Evolutionary conservation across 2,888 invertebrate genomes (phyloP), one percentile per base, ranked within the genome.

Genomic region (Neoaliturus tenellus): DNA sequence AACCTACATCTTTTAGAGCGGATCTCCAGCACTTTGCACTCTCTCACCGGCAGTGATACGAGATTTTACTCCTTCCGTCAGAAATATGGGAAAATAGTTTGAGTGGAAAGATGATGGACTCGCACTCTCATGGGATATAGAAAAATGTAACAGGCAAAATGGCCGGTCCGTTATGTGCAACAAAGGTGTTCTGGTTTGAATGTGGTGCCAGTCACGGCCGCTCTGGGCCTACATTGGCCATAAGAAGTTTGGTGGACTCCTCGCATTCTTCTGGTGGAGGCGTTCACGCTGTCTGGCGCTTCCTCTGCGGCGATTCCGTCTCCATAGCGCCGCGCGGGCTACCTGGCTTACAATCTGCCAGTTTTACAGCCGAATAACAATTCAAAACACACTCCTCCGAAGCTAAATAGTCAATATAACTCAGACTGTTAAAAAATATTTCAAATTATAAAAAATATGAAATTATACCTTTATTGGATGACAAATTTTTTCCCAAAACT

Each of bases 141-240:
- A 39, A 39, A 39, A 39, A 51, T 39, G 44, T 62, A 62, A 62
- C 31, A 25, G 62, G 10, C 62, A 62, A 31, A 62, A 62, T 28
- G 17, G 23, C 23, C 23, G 23, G 55, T 55, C 62, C 62, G 62
- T 62, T 62, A 62, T 62, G 1, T 51, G 14, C 28, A 17, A 62
- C 62, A 62, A 62, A 62, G 62, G 62, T 31, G 62, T 62, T 28
- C 28, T 12, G 25, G 62, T 62, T 31, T 62, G 62, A 62, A 62
- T 62, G 28, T 14, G 14, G 25, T 62, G 62, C 62, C 28, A 28
- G 62, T 62, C 62, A 62, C 62, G 62, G 28, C 51, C 23, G 51
- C 14, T 8, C 51, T 23, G 35, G 17, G 55, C 28, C 62, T 62
- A 14, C 62, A 62, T 62, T 62, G 31, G 62, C 62, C 62, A 31